A percentile compares a stretch with the other conserved stretches of the same genome.
phyloP scores from a whole-genome alignment of 2,888 invertebrate species.

The Limnephilus lunatus region DNA sequence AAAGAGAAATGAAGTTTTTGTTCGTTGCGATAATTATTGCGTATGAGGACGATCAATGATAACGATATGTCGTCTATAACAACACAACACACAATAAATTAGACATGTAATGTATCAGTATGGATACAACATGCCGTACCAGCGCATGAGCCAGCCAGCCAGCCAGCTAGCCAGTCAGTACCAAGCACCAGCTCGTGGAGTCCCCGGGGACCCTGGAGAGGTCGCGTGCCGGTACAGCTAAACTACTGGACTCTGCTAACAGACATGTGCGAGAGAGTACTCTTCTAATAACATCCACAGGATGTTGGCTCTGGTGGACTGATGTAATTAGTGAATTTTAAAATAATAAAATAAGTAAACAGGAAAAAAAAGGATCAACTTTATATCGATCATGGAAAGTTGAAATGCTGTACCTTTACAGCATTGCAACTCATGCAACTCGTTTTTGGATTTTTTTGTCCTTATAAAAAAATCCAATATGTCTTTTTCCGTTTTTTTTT shows the following conservation, averaged over 20 bases:
- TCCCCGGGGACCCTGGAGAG: constrained; percentile 28
- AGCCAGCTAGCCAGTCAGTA: not conserved
- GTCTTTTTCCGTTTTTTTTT: no score
- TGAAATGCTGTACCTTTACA: no score
- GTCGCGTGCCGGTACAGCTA: constrained; percentile 49
- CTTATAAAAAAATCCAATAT: no score
- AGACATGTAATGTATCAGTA: not conserved
- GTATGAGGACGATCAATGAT: not conserved
- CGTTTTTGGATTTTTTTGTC: no score
- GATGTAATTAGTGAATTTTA: not conserved
- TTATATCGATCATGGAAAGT: not conserved
- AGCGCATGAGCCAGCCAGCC: not conserved
- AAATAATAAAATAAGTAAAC: not conserved
- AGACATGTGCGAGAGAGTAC: not conserved
- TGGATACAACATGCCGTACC: not conserved
- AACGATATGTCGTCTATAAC: not conserved
- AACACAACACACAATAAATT: not conserved
- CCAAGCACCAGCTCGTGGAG: constrained; percentile 24
- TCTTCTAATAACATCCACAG: not conserved
- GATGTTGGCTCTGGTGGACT: not conserved
- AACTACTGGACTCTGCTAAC: not conserved
- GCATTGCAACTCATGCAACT: no score
- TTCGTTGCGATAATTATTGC: not conserved
- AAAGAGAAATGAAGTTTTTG: not conserved
- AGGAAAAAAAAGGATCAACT: not conserved